Evolutionary conservation across 2,797 vertebrate genomes (phyloP).

Genomic region (Potorous gilbertii): DNA sequence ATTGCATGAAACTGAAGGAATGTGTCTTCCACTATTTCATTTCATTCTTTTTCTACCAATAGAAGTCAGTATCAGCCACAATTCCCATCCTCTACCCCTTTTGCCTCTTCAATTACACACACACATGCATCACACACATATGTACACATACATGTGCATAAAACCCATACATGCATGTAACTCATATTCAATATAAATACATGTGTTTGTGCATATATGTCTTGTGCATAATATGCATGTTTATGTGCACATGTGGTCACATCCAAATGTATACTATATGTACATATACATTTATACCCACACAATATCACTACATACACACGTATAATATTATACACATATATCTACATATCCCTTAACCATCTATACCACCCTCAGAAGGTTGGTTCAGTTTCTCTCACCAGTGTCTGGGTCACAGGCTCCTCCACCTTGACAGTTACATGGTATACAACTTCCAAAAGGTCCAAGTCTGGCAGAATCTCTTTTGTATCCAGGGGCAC

Average conservation of each 20-base stretch:
- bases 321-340: not conserved
- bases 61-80: not conserved
- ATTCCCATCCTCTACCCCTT: not conserved
- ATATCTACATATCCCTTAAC: not conserved
- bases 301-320: not conserved
- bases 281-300: not conserved
- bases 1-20: slow-evolving; percentile 8
- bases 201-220: not conserved
- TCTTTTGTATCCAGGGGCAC: slow-evolving; percentile 89
- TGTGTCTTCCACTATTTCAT: not conserved
- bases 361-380: accelerated
- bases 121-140: no score
- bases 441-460: slow-evolving; percentile 89
- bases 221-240: not conserved
- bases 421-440: slow-evolving; percentile 89
- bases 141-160: no score
- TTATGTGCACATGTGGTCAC: no score
- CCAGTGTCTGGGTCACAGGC: slow-evolving; percentile 93
- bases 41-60: not conserved
- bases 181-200: no score
- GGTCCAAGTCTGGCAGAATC: slow-evolving; percentile 80
- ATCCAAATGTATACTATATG: not conserved
- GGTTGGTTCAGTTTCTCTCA: slow-evolving; percentile 71
- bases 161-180: no score
- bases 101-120: no score